Conservation (phyloP, 2,797 vertebrate genomes). For the Ceryle rudis region DNA sequence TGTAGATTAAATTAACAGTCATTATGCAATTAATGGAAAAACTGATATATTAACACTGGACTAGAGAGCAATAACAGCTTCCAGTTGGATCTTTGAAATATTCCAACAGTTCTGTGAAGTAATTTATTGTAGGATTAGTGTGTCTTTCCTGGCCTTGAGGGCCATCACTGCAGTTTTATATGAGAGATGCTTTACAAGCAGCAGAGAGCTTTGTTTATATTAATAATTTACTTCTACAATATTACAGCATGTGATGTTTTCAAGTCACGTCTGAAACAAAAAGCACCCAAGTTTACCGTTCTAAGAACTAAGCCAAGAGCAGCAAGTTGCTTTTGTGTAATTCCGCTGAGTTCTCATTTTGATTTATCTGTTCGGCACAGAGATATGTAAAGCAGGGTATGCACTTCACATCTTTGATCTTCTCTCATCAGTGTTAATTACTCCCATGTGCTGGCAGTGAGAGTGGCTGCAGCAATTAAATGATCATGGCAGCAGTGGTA, state of each 20-base stretch:
- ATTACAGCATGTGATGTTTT: neutral
- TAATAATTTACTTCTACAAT: neutral
- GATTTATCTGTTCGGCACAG: neutral
- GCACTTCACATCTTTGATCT: neutral
- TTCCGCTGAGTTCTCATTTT: neutral
- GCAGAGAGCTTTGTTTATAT: neutral
- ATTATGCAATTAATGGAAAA: constrained; percentile 49
- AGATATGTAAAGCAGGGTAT: neutral
- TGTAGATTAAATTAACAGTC: constrained; percentile 47
- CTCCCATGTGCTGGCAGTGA: neutral
- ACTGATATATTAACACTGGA: neutral
- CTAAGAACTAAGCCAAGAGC: neutral
- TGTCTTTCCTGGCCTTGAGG: neutral
- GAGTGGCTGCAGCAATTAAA: neutral
- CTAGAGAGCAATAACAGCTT: neutral
- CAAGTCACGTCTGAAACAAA: neutral
- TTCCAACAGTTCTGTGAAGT: neutral
- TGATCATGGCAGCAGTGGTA: neutral
- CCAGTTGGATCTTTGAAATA: neutral
- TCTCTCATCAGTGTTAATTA: constrained; percentile 27
- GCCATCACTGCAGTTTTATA: neutral
- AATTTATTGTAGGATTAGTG: neutral
- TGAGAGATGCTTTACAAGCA: neutral
- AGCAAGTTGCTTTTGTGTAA: neutral
- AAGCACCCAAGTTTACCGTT: neutral